These are phyloP conservation scores for Plebejus argus DNA, from an alignment of 2,888 invertebrate genomes.

Conservation along the genomic window DNA sequence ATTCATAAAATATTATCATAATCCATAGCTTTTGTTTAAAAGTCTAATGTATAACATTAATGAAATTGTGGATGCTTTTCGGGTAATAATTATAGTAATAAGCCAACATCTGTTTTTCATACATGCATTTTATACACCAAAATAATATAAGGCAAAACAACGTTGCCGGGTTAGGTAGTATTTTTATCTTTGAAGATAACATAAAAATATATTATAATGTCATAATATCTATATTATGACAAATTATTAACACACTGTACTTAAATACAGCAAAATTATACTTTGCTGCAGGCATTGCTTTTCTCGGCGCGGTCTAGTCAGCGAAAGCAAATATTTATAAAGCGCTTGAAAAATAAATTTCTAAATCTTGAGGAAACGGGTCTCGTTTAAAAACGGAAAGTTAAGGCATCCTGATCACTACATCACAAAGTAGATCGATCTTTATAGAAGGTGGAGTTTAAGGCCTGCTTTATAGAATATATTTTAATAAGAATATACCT, in stretches of 20 bases:
- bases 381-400: neutral
- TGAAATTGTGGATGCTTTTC: no score
- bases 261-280: no score
- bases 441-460: neutral
- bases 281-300: neutral
- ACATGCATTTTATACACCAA: no score
- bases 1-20: no score
- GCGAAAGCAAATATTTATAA: neutral
- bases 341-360: constrained; percentile 4
- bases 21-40: no score
- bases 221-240: neutral
- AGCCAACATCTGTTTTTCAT: neutral
- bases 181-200: no score
- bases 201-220: neutral
- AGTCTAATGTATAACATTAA: neutral
- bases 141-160: no score
- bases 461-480: neutral
- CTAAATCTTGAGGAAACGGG: neutral
- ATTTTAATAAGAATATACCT: neutral
- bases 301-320: neutral
- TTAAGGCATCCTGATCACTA: neutral
- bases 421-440: neutral
- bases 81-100: no score
- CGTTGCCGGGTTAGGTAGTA: no score
- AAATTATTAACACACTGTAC: no score